Percentiles rank a stretch among this genome's conserved stretches.
phyloP scores from a whole-genome alignment of 1,140 invertebrate species.

The Pseudomyrmex cubaensis region DNA sequence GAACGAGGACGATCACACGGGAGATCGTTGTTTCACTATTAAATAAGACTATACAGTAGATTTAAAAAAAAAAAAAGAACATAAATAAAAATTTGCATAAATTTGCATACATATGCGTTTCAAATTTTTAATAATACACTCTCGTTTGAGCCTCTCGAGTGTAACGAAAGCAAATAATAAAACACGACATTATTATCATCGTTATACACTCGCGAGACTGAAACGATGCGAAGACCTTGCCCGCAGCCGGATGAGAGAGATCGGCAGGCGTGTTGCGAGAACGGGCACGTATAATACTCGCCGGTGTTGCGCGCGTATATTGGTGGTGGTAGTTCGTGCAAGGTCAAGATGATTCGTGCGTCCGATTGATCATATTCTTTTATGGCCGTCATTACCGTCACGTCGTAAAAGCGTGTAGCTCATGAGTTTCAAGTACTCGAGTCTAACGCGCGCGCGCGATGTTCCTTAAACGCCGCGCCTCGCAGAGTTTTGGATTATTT shows the following conservation, averaged over 20 bases:
- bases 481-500: slow-evolving; percentile 24
- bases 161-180: neutral
- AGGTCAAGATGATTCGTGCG: slow-evolving; percentile 61
- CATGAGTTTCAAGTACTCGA: slow-evolving; percentile 1
- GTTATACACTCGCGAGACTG: slow-evolving; percentile 36
- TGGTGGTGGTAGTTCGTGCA: slow-evolving; percentile 28
- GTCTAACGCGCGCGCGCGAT: neutral
- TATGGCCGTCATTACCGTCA: slow-evolving; percentile 39
- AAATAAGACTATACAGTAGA: neutral
- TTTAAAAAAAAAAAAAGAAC: too few species aligned
- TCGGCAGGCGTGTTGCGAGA: slow-evolving; percentile 15
- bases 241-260: slow-evolving; percentile 43
- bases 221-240: slow-evolving; percentile 51
- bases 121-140: neutral
- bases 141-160: neutral
- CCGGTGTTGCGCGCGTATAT: neutral
- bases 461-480: slow-evolving; percentile 2
- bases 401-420: slow-evolving; percentile 14
- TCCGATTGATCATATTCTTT: slow-evolving; percentile 65
- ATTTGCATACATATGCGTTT: neutral
- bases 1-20: neutral
- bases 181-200: slow-evolving; percentile 13
- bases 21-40: neutral
- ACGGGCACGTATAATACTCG: slow-evolving; percentile 1
- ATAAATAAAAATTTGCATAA: neutral